Conservation (phyloP, 2,888 invertebrate species). For the Blastobasis lacticolella region DNA sequence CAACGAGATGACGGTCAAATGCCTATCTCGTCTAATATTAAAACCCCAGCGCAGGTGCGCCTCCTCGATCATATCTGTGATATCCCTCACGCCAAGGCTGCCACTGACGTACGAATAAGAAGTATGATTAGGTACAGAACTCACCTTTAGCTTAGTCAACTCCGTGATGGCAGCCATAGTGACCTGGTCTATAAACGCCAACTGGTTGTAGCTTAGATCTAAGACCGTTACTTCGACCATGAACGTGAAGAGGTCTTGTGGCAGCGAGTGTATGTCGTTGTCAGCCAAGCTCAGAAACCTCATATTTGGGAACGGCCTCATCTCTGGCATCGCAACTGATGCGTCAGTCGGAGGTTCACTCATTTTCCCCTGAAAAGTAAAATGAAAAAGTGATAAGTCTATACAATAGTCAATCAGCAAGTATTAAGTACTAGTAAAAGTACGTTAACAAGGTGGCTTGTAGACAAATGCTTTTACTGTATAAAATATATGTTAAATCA, state of each 20-base stretch:
- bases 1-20: too few species aligned
- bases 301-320: constrained; percentile 26
- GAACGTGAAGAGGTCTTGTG: constrained; percentile 80
- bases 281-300: constrained; percentile 75
- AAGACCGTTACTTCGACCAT: constrained; percentile 75
- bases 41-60: not conserved
- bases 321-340: too few species aligned
- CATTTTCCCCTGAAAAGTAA: not conserved
- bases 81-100: too few species aligned
- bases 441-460: too few species aligned
- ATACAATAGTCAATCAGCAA: too few species aligned
- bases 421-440: too few species aligned
- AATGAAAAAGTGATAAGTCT: too few species aligned
- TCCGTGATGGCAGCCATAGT: constrained; percentile 76
- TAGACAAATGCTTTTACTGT: too few species aligned
- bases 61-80: too few species aligned
- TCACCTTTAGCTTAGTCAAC: constrained; percentile 75
- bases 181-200: constrained; percentile 75
- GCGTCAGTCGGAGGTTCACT: not conserved
- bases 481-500: too few species aligned
- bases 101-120: not conserved
- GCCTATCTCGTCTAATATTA: too few species aligned
- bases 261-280: constrained; percentile 78
- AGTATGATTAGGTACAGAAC: constrained; percentile 3
- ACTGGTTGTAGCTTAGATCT: constrained; percentile 80